Evolutionary conservation across 2,888 invertebrate species (phyloP), one percentile per base, ranked within the genome.

Genomic region (Formica aserva): DNA sequence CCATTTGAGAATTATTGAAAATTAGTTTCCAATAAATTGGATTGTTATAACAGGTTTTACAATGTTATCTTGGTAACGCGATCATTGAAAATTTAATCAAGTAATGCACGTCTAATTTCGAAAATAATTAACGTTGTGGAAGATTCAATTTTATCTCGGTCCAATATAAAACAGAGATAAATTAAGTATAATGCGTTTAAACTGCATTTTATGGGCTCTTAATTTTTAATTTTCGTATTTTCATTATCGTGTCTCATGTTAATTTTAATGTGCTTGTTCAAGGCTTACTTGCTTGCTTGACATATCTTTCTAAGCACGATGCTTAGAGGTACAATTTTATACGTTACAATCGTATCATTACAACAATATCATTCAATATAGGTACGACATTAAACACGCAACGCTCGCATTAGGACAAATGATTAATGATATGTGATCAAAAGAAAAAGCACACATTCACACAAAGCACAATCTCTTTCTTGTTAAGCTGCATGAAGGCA

Each of bases 11-110:
- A 48, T 72, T 72, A 45, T 78, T 48, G n/a, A 71, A 71, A 60
- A 80, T 71, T 80, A 72, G 4, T 62, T 78, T 48, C 13, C 35
- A 72, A 35, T 45, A 71, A 60, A 72, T 32, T 57, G 60, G 5
- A 62, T n/a, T 6, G 52, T 32, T 11, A 13, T 32, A 5, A 32
- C 32, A 41, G n/a, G 6, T 72, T 80, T 80, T 80, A n/a, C 41
- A 69, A 60, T 32, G 22, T 80, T 80, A 72, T 52, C 78, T 72
- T 60, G 57, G n/a, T 71, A 60, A 80, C 45, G 45, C 26, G 72
- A 18, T 72, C 60, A 29, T 62, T 80, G 72, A 72, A 80, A 80
- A 72, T 80, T 80, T 80, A 71, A 80, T 80, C 72, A 80, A 80
- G 45, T 60, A 29, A 55, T 60, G 71, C 57, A 57, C 35, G 60